Evolutionary conservation across 2,113 vertebrate species (phyloP).

Genomic region (Xenus cinereus): DNA sequence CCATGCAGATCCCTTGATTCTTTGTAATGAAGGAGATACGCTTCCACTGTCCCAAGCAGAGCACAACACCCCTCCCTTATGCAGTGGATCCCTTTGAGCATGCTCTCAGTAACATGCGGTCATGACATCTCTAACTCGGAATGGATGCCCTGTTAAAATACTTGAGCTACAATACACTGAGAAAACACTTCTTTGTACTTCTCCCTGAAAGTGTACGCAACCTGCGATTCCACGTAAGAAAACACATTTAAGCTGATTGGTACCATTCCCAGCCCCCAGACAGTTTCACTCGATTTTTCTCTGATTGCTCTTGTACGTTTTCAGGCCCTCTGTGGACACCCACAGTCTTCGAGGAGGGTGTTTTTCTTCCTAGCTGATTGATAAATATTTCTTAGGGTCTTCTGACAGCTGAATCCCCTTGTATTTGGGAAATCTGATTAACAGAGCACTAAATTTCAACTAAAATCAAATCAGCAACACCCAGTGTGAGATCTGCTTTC

Average conservation of each 20-base stretch:
- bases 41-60: neutral
- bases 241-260: neutral
- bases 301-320: neutral
- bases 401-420: neutral
- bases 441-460: neutral
- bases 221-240: neutral
- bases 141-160: neutral
- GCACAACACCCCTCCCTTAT: neutral
- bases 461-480: constrained; percentile 2
- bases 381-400: neutral
- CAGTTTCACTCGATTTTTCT: neutral
- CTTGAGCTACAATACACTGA: neutral
- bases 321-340: neutral
- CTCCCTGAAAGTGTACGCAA: neutral
- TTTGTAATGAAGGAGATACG: neutral
- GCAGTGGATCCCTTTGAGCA: neutral
- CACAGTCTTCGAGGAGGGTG: neutral
- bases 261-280: neutral
- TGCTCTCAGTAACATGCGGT: neutral
- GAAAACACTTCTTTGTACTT: neutral
- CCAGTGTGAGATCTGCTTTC: neutral
- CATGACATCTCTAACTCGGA: neutral
- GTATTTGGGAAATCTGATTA: constrained; percentile 19
- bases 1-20: neutral
- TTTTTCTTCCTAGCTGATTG: constrained; percentile 6